Conservation (phyloP, 2,797 vertebrate species). For the Ataeniobius toweri region DNA sequence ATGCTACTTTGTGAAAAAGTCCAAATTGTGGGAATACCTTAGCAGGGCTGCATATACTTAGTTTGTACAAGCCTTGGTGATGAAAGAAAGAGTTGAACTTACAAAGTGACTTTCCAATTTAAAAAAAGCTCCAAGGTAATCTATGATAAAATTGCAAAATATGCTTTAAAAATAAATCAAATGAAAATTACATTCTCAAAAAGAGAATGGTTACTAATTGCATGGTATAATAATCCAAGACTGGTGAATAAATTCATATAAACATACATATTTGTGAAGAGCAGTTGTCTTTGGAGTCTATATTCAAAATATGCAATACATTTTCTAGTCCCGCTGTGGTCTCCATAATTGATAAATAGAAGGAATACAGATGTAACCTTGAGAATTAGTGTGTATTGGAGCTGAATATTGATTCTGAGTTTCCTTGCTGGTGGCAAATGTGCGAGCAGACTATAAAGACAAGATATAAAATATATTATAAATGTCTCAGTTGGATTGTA, state of each 20-base stretch:
- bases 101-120: slow-evolving; percentile 16
- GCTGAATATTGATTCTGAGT: slow-evolving; percentile 79
- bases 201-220: not conserved
- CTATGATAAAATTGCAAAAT: slow-evolving; percentile 31
- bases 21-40: not conserved
- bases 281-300: not conserved
- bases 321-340: slow-evolving; percentile 27
- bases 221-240: not conserved
- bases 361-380: slow-evolving; percentile 74
- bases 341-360: slow-evolving; percentile 76
- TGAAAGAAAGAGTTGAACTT: not conserved
- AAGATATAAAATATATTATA: slow-evolving; percentile 74
- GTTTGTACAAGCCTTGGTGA: not conserved
- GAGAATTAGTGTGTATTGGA: slow-evolving; percentile 62
- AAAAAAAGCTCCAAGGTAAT: slow-evolving; percentile 42
- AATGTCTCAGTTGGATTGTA: slow-evolving; percentile 72
- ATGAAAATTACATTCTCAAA: not conserved
- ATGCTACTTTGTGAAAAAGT: not conserved
- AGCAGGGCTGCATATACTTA: not conserved
- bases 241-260: slow-evolving; percentile 5
- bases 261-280: slow-evolving; percentile 7
- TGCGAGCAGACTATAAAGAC: slow-evolving; percentile 68
- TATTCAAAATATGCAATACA: slow-evolving; percentile 18
- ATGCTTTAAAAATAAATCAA: slow-evolving; percentile 27
- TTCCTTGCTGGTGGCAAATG: slow-evolving; percentile 81